Evolutionary conservation across 2,797 vertebrate genomes (phyloP).

Genomic region (Dryobates pubescens): DNA sequence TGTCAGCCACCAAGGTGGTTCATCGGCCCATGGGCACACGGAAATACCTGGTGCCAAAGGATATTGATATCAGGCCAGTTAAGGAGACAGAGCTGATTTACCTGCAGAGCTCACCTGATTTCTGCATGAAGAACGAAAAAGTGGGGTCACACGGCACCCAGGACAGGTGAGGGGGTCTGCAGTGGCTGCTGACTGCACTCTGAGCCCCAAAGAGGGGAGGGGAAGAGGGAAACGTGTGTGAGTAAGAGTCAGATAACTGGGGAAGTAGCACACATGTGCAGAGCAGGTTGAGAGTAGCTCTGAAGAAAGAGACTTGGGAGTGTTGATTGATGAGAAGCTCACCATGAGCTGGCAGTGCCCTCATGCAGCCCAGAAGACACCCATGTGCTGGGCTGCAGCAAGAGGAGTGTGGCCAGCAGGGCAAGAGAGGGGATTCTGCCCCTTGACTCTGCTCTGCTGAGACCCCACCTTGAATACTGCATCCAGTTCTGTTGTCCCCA

Average conservation of each 20-base stretch:
- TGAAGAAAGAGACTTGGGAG: no score
- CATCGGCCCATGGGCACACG: slow-evolving; percentile 94
- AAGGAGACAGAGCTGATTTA: slow-evolving; percentile 96
- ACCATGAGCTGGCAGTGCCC: no score
- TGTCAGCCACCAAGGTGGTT: slow-evolving; percentile 97
- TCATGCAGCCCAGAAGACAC: no score
- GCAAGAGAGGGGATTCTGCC: no score
- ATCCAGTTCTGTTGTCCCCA: no score
- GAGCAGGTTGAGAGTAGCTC: no score
- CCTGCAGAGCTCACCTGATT: slow-evolving; percentile 96
- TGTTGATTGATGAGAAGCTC: no score
- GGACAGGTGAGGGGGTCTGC: slow-evolving; percentile 86
- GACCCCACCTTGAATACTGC: no score
- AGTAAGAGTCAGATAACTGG: not conserved
- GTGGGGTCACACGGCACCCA: slow-evolving; percentile 94
- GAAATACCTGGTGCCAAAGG: slow-evolving; percentile 97
- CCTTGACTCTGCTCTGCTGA: no score
- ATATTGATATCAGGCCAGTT: slow-evolving; percentile 95
- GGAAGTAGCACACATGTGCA: not conserved
- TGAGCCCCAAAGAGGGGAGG: not conserved
- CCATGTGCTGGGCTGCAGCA: no score
- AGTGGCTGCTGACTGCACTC: not conserved
- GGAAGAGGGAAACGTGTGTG: not conserved
- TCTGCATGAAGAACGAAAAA: slow-evolving; percentile 94
- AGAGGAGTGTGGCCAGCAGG: no score